Evolutionary conservation across 2,113 vertebrate species (phyloP).

Genomic region (Rhinogobius similis): DNA sequence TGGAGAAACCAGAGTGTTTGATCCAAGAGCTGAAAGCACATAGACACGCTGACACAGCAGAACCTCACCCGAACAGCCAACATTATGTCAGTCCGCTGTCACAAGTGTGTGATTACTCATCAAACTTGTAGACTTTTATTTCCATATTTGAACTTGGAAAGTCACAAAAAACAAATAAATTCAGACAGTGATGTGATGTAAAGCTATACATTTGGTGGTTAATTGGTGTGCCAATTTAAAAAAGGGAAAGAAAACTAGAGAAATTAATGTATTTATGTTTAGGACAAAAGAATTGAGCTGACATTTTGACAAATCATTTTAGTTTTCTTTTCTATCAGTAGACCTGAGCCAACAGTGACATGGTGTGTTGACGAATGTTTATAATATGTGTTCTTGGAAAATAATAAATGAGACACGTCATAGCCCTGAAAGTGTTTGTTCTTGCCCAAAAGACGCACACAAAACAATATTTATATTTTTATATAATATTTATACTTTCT

Average conservation of each 20-base stretch:
- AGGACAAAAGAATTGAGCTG: too few relatives aligned
- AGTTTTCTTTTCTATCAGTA: too few relatives aligned
- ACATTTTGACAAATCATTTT: too few relatives aligned
- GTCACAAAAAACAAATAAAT: not conserved
- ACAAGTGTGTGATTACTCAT: not conserved
- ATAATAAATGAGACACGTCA: not conserved
- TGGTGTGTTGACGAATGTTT: not conserved
- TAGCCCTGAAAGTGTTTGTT: not conserved
- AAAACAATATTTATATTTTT: not conserved
- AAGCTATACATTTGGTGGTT: too few relatives aligned
- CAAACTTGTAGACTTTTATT: not conserved
- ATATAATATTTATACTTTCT: not conserved
- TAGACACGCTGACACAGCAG: conserved; percentile 7
- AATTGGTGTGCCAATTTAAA: too few relatives aligned
- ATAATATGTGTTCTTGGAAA: not conserved
- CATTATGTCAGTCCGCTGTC: not conserved
- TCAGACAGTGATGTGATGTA: too few relatives aligned
- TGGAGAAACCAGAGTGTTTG: conserved; percentile 2
- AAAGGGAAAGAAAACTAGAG: too few relatives aligned
- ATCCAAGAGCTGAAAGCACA: conserved; percentile 27
- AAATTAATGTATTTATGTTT: too few relatives aligned
- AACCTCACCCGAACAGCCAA: conserved; percentile 7
- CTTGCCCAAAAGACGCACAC: not conserved
- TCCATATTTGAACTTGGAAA: too few relatives aligned
- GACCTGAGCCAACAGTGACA: too few relatives aligned